Evolutionary conservation across 2,797 vertebrate species (phyloP).

Genomic region (Simalia tracyae): DNA sequence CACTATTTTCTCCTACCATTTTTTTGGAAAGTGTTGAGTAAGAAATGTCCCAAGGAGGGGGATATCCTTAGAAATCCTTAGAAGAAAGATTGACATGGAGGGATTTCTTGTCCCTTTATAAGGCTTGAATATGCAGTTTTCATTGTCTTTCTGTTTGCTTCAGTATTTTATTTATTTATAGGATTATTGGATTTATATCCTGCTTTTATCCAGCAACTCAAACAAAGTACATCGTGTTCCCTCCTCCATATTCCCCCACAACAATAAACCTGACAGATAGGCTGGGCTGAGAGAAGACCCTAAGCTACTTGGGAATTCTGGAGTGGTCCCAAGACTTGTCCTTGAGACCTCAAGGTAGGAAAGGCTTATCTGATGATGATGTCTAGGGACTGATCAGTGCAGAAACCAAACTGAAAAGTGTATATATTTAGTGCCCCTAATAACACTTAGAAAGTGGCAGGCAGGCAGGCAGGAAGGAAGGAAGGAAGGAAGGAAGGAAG

Average conservation of each 20-base stretch:
- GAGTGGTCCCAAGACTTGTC: neutral
- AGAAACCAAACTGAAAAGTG: neutral
- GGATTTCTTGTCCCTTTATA: conserved; percentile 51
- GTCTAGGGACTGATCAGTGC: neutral
- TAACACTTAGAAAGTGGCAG: neutral
- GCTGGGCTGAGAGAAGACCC: too few relatives aligned
- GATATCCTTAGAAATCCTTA: conserved; percentile 69
- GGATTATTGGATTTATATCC: too few relatives aligned
- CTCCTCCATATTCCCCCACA: too few relatives aligned
- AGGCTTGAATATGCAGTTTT: neutral
- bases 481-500: neutral
- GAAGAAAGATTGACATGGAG: conserved; percentile 48
- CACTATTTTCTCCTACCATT: conserved; percentile 42
- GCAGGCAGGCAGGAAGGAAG: neutral
- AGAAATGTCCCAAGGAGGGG: conserved; percentile 72
- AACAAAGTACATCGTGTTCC: too few relatives aligned
- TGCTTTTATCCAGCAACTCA: too few relatives aligned
- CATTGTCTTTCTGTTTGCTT: neutral
- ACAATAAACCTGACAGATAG: too few relatives aligned
- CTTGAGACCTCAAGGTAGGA: neutral
- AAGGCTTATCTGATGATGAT: neutral
- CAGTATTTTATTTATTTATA: neutral
- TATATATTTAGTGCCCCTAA: neutral
- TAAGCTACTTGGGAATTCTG: neutral
- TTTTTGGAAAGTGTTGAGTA: conserved; percentile 75